These are phyloP conservation scores for Leptinotarsa lineolata DNA, from an alignment of 1,140 invertebrate genomes.

Conservation along the genomic window DNA sequence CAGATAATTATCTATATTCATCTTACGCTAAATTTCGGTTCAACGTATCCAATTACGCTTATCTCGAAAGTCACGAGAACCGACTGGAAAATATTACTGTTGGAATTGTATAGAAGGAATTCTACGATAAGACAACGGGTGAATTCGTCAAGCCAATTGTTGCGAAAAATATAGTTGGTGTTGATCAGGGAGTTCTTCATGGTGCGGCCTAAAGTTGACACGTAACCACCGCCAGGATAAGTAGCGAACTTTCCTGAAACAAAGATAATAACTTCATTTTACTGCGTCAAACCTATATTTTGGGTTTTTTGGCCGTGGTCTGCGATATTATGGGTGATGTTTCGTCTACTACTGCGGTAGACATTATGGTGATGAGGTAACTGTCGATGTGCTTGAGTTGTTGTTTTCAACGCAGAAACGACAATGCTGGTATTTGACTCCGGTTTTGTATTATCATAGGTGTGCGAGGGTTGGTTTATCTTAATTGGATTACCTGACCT, in stretches of 20 bases:
- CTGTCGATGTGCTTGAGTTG: no score
- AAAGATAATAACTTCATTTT: background rate
- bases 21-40: constrained; percentile 24
- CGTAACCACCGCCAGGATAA: constrained; percentile 41
- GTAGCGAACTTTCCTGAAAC: constrained; percentile 8
- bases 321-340: no score
- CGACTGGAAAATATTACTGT: constrained; percentile 41
- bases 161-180: constrained; percentile 35
- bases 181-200: constrained; percentile 41
- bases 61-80: constrained; percentile 37
- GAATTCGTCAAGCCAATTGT: constrained; percentile 39
- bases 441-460: no score
- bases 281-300: no score
- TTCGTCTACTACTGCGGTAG: no score
- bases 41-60: constrained; percentile 35
- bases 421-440: no score
- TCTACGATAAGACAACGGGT: constrained; percentile 41
- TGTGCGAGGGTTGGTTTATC: no score
- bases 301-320: no score
- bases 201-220: constrained; percentile 39
- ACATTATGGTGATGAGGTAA: no score
- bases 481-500: no score
- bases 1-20: background rate
- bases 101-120: constrained; percentile 41
- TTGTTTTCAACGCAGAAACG: no score